These are phyloP conservation scores for Coilia nasus DNA, from an alignment of 2,797 vertebrate genomes.

Conservation along the genomic window DNA sequence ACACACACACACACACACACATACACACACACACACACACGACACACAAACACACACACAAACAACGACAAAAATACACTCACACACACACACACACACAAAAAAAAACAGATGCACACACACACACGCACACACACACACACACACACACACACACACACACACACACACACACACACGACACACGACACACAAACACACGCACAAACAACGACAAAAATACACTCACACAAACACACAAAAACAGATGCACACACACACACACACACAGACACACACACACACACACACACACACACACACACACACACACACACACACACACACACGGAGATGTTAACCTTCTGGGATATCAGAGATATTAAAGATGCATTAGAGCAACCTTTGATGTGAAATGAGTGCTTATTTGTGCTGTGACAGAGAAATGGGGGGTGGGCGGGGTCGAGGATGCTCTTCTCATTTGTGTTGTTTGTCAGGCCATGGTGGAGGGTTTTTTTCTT, in stretches of 20 bases:
- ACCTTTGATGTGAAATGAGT: constrained; percentile 76
- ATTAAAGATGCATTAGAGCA: constrained; percentile 80
- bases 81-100: no score
- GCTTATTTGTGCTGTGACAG: constrained; percentile 66
- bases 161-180: no score
- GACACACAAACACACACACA: constrained; percentile 37
- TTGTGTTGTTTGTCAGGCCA: constrained; percentile 28
- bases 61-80: no score
- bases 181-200: no score
- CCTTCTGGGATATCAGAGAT: constrained; percentile 69
- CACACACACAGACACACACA: neutral
- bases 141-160: no score
- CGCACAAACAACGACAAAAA: no score
- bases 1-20: neutral
- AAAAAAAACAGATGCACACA: no score
- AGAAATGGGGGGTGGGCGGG: constrained; percentile 42
- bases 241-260: neutral
- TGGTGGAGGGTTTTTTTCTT: constrained; percentile 21
- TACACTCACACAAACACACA: neutral
- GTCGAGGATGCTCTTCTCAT: constrained; percentile 22
- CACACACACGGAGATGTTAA: constrained; percentile 73
- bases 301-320: neutral
- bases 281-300: neutral
- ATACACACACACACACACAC: neutral
- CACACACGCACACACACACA: constrained; percentile 30